Conservation (phyloP, 2,797 vertebrate species). For the Labeo calbasu region DNA sequence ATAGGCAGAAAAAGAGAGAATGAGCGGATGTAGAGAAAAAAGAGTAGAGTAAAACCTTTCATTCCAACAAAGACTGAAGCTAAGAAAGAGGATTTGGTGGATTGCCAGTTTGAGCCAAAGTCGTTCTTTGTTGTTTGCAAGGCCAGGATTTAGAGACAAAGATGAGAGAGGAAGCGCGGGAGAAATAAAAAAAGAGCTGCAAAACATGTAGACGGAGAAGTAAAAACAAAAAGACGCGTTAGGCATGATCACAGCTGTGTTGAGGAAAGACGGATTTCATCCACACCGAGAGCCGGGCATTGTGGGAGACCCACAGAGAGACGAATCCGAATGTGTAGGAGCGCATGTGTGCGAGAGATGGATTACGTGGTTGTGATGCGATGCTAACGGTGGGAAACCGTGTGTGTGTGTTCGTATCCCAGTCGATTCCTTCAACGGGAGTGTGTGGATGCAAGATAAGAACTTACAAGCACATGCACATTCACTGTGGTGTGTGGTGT, state of each 20-base stretch:
- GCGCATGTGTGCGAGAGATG: slow-evolving; percentile 25
- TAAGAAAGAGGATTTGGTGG: slow-evolving; percentile 71
- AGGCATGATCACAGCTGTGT: slow-evolving; percentile 42
- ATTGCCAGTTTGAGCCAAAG: slow-evolving; percentile 74
- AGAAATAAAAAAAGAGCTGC: slow-evolving; percentile 9
- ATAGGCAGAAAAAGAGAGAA: slow-evolving; percentile 25
- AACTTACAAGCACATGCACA: slow-evolving; percentile 14
- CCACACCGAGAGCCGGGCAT: not conserved
- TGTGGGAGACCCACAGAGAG: slow-evolving; percentile 29
- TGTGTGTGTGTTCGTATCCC: slow-evolving; percentile 9
- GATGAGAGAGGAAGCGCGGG: slow-evolving; percentile 3
- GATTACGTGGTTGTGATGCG: slow-evolving; percentile 36
- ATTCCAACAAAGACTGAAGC: slow-evolving; percentile 69
- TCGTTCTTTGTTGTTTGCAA: slow-evolving; percentile 72
- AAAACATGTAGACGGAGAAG: slow-evolving; percentile 11
- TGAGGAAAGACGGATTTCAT: slow-evolving; percentile 35
- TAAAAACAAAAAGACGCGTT: slow-evolving; percentile 34
- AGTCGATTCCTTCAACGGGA: not conserved
- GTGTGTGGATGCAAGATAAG: slow-evolving; percentile 6
- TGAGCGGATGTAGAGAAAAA: not conserved
- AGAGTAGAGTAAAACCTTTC: slow-evolving; percentile 58
- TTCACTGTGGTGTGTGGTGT: slow-evolving; percentile 5
- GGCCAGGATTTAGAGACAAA: slow-evolving; percentile 68
- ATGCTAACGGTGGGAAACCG: slow-evolving; percentile 7
- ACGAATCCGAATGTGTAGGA: slow-evolving; percentile 33